Percentiles rank a stretch among this genome's conserved stretches.
These are phyloP conservation scores for Sebastiscus tertius DNA, from an alignment of 2,797 vertebrate species.

Conservation along the genomic window DNA sequence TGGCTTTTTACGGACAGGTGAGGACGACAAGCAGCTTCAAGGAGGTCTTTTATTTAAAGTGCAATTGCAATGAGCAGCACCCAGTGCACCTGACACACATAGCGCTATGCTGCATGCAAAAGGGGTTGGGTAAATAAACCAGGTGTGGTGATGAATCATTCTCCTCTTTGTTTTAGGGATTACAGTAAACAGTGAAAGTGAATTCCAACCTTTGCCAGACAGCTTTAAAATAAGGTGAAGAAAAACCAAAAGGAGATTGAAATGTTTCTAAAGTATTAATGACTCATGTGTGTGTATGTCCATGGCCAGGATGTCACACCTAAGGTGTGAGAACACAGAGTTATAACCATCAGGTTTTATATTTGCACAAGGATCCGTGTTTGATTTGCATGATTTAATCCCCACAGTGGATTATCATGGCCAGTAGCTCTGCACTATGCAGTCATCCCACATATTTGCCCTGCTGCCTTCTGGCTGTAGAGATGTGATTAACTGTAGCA, in stretches of 20 bases:
- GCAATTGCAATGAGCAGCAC: background rate
- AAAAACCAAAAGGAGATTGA: background rate
- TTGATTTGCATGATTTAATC: background rate
- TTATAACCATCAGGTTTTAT: background rate
- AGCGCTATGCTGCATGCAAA: background rate
- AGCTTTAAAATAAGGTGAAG: background rate
- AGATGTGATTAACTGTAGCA: too few relatives aligned
- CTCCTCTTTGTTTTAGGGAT: background rate
- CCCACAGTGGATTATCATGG: background rate
- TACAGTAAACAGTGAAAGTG: background rate
- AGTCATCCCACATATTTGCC: background rate
- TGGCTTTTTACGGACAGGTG: constrained; percentile 98
- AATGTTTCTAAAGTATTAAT: background rate
- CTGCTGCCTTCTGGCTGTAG: background rate
- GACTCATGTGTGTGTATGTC: background rate
- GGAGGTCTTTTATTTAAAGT: background rate
- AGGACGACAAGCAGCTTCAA: background rate
- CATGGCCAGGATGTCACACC: background rate
- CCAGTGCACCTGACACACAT: background rate
- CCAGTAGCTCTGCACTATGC: background rate
- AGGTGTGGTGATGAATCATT: background rate
- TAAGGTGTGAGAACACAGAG: background rate
- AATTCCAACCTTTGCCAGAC: background rate
- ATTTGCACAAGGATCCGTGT: background rate
- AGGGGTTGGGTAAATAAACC: background rate